Evolutionary conservation across 2,888 invertebrate species (phyloP), one percentile per base, ranked within the genome.

Genomic region (Pediacus dermestoides): DNA sequence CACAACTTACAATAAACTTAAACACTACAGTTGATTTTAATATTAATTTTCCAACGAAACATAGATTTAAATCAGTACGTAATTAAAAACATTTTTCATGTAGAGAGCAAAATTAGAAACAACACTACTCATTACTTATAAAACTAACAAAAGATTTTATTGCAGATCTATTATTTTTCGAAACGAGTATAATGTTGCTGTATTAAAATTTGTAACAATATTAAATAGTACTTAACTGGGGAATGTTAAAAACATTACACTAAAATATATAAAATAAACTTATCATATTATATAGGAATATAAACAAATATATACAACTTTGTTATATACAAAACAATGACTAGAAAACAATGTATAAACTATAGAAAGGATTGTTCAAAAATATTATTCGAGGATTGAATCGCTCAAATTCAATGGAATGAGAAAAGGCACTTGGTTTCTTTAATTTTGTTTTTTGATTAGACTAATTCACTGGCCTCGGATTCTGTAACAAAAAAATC

Each of bases 301-400:
- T 59, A 52, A 58, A 61, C 61, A 60, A n/a, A 52, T 57, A 60
- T 62, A 43, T 62, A 63, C 61, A 63, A 52, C 37, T 44, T 47
- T 42, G 49, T 59, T 23, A 57, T 63, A 49, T 13, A 57, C 62
- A 54, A 58, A 63, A 63, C 58, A 63, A 63, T 66, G 64, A 63
- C 63, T 65, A 64, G 65, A 63, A 53, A 59, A 58, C 50, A 58
- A 57, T 53, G 51, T 57, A 62, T 63, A 65, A 60, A 64, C 58
- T 62, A 28, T 28, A 23, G 14, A 28, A 28, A 28, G 13, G 28
- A 13, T 10, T 7, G 14, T 26, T 9, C 14, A 7, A 59, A 55
- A 57, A 59, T 64, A 63, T 66, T 64, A 64, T 64, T 63, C n/a
- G n/a, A n/a, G n/a, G n/a, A n/a, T n/a, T n/a, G n/a, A n/a, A n/a